Evolutionary conservation across 2,797 vertebrate genomes (phyloP).

Genomic region (Morus bassanus): DNA sequence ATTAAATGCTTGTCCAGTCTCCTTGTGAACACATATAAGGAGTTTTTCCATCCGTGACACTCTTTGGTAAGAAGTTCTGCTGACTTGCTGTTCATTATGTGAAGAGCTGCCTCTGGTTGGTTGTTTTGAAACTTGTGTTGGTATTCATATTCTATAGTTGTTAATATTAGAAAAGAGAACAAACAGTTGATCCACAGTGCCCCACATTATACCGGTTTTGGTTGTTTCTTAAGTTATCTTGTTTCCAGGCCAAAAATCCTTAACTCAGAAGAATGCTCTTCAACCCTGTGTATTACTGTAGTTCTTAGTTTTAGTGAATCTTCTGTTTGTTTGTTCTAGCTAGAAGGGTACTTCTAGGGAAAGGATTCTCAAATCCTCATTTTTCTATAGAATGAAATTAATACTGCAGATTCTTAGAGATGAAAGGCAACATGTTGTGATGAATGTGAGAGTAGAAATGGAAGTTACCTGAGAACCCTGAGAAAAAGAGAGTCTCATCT

Average conservation of each 20-base stretch:
- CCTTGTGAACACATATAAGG: background rate
- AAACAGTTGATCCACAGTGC: background rate
- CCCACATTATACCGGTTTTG: background rate
- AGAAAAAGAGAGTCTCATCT: background rate
- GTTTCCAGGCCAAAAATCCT: background rate
- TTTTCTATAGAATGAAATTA: background rate
- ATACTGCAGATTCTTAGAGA: background rate
- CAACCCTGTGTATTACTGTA: background rate
- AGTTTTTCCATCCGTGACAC: background rate
- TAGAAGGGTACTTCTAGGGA: background rate
- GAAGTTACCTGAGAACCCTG: background rate
- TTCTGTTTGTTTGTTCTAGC: background rate
- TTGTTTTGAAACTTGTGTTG: background rate
- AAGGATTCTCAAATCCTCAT: background rate
- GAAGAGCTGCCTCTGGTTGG: background rate
- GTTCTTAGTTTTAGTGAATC: background rate
- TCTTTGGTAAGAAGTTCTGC: background rate
- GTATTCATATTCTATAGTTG: fast-evolving
- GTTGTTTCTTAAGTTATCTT: background rate
- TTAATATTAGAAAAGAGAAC: background rate
- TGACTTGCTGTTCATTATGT: background rate
- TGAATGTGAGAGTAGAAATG: background rate
- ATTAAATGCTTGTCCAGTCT: background rate
- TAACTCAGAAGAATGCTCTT: background rate
- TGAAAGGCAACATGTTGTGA: background rate